Evolutionary conservation across 2,113 vertebrate genomes (phyloP), one percentile per base, ranked within the genome.

Genomic region (Neolamprologus ventralis): DNA sequence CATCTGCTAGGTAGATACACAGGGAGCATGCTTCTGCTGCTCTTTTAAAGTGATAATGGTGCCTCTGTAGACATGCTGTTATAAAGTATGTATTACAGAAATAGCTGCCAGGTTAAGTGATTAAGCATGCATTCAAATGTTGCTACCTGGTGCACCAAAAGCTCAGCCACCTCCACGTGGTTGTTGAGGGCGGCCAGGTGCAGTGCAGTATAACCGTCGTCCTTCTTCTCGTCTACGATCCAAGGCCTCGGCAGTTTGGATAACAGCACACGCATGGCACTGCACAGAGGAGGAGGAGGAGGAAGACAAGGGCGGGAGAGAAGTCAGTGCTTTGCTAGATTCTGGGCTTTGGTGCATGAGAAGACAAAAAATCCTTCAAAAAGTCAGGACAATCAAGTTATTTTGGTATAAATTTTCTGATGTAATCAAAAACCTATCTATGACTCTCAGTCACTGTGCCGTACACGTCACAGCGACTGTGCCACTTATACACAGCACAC

Each of bases 191-290:
- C 98, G 71, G 99, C 99, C 88, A 99, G 95, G 94, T 99, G 99
- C 91, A 99, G 97, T 2, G 99, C 98, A 4, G 99, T 99, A 93
- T 99, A 99, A 19, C 99, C 99, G 78, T 99, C 99, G 53, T 99
- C 99, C 94, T 99, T 99, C 94, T 99, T 99, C 95, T 99, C 99
- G 7, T 99, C 99, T 54, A 99, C 99, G 63, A 99, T 99, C 99
- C 99, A 99, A 0, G 99, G 99, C 82, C 99, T 96, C 9, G 99
- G 99, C 90, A 99, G 95, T 94, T 99, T 99, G 88, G 98, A 99
- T 6, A 99, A 95, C 90, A 99, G 95, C 40, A 99, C 98, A 6
- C 98, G 97, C 99, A 99, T 99, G 85, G 99, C 99, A 92, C 99
- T 99, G 96, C 55, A 26, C 23, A 80, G 51, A 82, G 16, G 80